Conservation (phyloP, 2,888 invertebrate species). For the Cepaea hortensis region DNA sequence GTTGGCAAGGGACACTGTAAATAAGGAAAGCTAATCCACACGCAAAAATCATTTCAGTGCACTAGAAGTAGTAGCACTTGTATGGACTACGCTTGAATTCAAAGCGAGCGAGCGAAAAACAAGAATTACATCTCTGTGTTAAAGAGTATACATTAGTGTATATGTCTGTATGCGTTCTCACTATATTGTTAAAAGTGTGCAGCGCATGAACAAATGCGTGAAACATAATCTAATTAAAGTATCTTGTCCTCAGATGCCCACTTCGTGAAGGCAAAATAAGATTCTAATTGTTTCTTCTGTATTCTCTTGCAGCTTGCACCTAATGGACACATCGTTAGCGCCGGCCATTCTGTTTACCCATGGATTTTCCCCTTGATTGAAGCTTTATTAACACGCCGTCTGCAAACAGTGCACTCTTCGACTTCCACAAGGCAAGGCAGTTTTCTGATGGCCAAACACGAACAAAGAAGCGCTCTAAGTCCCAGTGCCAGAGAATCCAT, state of each 20-base stretch:
- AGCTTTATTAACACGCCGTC: neutral
- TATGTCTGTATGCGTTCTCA: too few relatives aligned
- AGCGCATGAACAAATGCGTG: too few relatives aligned
- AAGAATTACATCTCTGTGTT: too few relatives aligned
- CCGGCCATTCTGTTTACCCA: neutral
- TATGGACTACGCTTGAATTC: too few relatives aligned
- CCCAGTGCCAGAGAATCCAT: neutral
- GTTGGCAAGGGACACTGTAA: too few relatives aligned
- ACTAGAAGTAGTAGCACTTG: too few relatives aligned
- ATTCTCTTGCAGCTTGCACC: neutral
- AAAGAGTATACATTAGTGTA: too few relatives aligned
- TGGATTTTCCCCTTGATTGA: conserved; percentile 5
- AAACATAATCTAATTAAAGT: neutral
- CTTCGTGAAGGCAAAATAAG: neutral
- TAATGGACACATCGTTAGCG: neutral
- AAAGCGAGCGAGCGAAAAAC: too few relatives aligned
- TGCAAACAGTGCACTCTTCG: neutral
- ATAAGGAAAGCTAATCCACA: too few relatives aligned
- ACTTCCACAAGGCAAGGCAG: neutral
- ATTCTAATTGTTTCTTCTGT: neutral
- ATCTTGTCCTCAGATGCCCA: neutral
- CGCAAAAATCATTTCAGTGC: too few relatives aligned
- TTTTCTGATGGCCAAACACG: neutral
- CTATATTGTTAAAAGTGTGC: too few relatives aligned
- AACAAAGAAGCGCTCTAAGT: conserved; percentile 6